Evolutionary conservation across 2,113 vertebrate genomes (phyloP), one percentile per base, ranked within the genome.

Genomic region (Calonectris borealis): DNA sequence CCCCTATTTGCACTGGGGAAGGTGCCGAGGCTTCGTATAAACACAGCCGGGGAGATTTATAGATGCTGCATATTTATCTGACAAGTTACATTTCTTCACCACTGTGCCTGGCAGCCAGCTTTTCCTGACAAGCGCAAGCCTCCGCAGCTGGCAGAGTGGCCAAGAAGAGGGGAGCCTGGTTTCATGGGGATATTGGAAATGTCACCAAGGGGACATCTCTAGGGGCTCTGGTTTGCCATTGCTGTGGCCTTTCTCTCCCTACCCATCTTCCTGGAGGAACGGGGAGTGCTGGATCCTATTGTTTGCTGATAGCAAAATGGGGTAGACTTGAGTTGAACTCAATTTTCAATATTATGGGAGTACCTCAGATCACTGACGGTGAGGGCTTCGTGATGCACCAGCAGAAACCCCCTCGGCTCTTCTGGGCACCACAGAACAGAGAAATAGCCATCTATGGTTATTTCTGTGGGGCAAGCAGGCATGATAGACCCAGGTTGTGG

Each of bases 1-100:
- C 97, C 95, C 94, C 93, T 97, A 48, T 97, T 97, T 96, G 86
- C 96, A 86, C 96, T 21, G 27, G 11, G 32, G 76, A 94, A 95
- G 83, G 92, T 95, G 83, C 61, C 0, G 4, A 91, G 77, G 65
- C 87, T 97, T 92, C 21, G 0, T 84, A 94, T 88, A 97, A 97
- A 96, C 87, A 93, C 86, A 76, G 62, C 48, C 12, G 0, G 40
- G 13, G 78, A 87, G 51, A 68, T 94, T 90, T 90, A 15, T 54
- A 78, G 76, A 72, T 3, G 2, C 57, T 78, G 42, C 64, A 38
- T 79, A 82, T 87, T 83, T 79, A 86, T 81, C 73, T 92, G 87
- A 79, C 80, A 91, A 83, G 65, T 36, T 83, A 42, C 5, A 6
- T 86, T 83, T 78, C 83, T 79, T 69, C 49, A 61, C 49, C 13